Conservation (phyloP, 2,797 vertebrate genomes). For the Fundulus diaphanus region DNA sequence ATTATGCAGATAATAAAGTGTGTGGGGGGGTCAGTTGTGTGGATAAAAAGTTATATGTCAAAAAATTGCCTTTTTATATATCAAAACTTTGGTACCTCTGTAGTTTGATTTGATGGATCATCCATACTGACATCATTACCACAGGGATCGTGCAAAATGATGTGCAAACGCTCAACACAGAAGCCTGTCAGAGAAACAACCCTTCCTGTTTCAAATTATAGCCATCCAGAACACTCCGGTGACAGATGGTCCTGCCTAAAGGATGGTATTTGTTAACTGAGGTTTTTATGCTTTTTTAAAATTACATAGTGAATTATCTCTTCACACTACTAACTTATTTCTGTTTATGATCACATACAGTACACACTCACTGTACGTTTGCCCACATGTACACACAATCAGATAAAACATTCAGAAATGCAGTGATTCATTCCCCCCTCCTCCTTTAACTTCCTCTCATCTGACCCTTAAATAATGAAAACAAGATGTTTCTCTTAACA, state of each 20-base stretch:
- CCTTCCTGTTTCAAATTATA: slow-evolving; percentile 39
- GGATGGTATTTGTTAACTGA: slow-evolving; percentile 63
- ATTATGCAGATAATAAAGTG: slow-evolving; percentile 42
- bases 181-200: slow-evolving; percentile 31
- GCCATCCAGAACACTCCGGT: slow-evolving; percentile 37
- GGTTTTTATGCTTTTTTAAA: slow-evolving; percentile 62
- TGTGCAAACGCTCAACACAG: slow-evolving; percentile 19
- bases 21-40: slow-evolving; percentile 43
- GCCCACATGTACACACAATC: slow-evolving; percentile 38
- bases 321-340: slow-evolving; percentile 33
- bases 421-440: slow-evolving; percentile 47
- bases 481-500: slow-evolving; percentile 82
- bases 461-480: slow-evolving; percentile 75
- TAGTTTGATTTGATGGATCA: slow-evolving; percentile 33
- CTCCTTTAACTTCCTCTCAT: slow-evolving; percentile 31
- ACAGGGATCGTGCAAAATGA: slow-evolving; percentile 31
- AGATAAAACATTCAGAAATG: slow-evolving; percentile 57
- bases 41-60: slow-evolving; percentile 40
- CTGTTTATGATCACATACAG: slow-evolving; percentile 50
- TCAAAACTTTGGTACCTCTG: slow-evolving; percentile 20
- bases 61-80: slow-evolving; percentile 18
- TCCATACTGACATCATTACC: slow-evolving; percentile 35
- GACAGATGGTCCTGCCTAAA: slow-evolving; percentile 41
- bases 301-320: slow-evolving; percentile 40
- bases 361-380: slow-evolving; percentile 29